These are phyloP conservation scores for Eolophus roseicapilla DNA, from an alignment of 2,113 vertebrate species.

Conservation along the genomic window DNA sequence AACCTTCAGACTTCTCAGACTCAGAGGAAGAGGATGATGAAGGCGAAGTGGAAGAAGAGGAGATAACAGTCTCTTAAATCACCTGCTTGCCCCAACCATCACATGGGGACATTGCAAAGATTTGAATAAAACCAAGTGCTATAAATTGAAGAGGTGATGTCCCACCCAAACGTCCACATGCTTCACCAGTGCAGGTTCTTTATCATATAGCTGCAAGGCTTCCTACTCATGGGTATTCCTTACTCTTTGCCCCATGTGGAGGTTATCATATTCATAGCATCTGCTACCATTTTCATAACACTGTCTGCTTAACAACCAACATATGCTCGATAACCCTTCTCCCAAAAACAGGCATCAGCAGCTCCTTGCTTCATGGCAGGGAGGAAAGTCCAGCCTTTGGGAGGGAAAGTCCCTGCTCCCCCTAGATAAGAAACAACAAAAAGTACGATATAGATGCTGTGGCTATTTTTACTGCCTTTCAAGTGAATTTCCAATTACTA, in stretches of 20 bases:
- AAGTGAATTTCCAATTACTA: not conserved
- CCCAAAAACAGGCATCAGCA: not conserved
- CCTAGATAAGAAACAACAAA: not conserved
- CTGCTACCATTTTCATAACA: not conserved
- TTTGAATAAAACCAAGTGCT: constrained; percentile 63
- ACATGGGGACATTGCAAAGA: constrained; percentile 34
- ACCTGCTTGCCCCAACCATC: not conserved
- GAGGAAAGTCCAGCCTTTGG: not conserved
- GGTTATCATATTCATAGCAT: not conserved
- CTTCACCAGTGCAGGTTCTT: not conserved
- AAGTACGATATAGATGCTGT: rapidly evolving
- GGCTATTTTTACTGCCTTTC: not conserved
- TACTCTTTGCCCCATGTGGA: not conserved
- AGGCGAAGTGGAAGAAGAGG: constrained; percentile 84
- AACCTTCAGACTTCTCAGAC: constrained; percentile 90
- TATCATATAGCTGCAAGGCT: not conserved
- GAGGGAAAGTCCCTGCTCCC: not conserved
- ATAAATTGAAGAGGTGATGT: constrained; percentile 67
- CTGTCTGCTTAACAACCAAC: not conserved
- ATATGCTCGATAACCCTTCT: not conserved
- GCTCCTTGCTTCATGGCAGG: not conserved
- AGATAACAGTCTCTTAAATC: constrained; percentile 90
- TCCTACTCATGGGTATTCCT: not conserved
- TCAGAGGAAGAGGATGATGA: constrained; percentile 84
- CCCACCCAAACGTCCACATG: not conserved